A percentile compares a stretch with the other conserved stretches of the same genome.
These are phyloP conservation scores for Varecia variegata DNA, from an alignment of 2,797 vertebrate species.

Conservation along the genomic window DNA sequence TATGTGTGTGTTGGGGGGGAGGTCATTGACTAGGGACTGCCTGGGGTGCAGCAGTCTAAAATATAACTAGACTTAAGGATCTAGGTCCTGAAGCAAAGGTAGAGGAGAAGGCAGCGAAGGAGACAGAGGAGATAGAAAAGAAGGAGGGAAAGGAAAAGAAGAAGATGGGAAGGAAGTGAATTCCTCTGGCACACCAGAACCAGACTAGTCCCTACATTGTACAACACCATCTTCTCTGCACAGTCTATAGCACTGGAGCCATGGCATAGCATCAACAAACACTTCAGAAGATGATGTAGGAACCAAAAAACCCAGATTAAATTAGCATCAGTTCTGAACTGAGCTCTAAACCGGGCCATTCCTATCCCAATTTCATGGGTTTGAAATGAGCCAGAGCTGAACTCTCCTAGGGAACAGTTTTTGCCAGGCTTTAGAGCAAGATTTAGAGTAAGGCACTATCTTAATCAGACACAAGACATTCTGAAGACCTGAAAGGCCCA, in stretches of 20 bases:
- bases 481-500: neutral
- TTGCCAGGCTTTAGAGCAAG: neutral
- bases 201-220: neutral
- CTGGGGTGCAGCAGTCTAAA: neutral
- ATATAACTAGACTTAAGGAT: neutral
- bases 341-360: neutral
- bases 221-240: neutral
- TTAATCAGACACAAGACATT: neutral
- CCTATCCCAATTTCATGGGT: neutral
- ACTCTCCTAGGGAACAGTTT: neutral
- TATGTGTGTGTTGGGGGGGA: neutral
- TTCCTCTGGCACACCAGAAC: neutral
- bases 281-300: neutral
- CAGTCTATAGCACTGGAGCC: neutral
- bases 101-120: no score
- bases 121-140: neutral
- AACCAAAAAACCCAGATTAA: neutral
- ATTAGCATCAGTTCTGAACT: neutral
- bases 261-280: neutral
- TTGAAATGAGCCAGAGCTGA: neutral
- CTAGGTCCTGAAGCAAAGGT: neutral
- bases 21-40: no score
- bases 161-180: neutral
- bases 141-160: neutral
- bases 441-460: neutral